Evolutionary conservation across 2,113 vertebrate genomes (phyloP).

Genomic region (Aramus guarauna): DNA sequence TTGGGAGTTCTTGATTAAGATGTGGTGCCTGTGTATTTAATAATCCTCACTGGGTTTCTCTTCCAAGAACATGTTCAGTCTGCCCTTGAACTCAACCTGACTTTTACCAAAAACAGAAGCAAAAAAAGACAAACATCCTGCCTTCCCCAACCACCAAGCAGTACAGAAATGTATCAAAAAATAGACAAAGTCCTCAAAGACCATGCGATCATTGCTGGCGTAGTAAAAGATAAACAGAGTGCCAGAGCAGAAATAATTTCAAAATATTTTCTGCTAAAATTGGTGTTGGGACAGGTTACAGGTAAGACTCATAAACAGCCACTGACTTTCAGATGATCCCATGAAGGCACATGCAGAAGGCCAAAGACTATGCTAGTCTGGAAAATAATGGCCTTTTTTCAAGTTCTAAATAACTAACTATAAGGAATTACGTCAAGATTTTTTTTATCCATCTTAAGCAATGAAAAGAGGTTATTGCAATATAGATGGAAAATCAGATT

Average conservation of each 20-base stretch:
- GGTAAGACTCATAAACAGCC: not conserved
- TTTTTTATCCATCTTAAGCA: not conserved
- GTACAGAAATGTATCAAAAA: not conserved
- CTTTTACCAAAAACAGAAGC: conserved; percentile 25
- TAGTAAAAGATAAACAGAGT: not conserved
- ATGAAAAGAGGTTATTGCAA: not conserved
- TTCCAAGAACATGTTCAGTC: not conserved
- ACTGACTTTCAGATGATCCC: not conserved
- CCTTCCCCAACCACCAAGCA: not conserved
- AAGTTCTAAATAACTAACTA: not conserved
- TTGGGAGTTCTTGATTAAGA: not conserved
- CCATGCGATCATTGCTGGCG: not conserved
- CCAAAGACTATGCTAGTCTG: not conserved
- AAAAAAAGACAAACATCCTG: conserved; percentile 8
- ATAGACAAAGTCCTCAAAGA: not conserved
- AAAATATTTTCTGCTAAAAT: not conserved
- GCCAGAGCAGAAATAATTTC: not conserved
- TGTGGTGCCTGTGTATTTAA: not conserved
- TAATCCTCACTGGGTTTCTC: not conserved
- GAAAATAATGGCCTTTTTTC: not conserved
- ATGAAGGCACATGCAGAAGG: not conserved
- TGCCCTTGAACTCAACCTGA: conserved; percentile 6
- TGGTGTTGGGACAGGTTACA: not conserved
- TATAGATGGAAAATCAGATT: not conserved
- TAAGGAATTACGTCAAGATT: not conserved